Evolutionary conservation across 2,113 vertebrate genomes (phyloP).

Genomic region (Clarias batrachus): DNA sequence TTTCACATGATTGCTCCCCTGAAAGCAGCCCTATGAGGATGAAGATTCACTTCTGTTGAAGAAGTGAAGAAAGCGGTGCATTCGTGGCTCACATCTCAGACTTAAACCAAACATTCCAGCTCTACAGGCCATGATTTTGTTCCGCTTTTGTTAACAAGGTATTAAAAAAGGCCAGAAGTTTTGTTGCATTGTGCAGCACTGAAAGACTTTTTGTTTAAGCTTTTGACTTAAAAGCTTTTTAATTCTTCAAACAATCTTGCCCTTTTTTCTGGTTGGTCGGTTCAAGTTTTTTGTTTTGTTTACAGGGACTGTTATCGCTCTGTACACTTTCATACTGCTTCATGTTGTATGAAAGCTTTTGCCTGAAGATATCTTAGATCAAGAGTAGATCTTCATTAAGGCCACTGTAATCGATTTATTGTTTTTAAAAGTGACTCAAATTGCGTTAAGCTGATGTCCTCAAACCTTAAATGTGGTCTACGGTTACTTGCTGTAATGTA

Average conservation of each 20-base stretch:
- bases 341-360: conserved; percentile 1
- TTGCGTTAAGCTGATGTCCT: neutral
- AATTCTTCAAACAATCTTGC: neutral
- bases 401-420: neutral
- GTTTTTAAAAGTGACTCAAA: neutral
- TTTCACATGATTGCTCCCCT: too few species aligned
- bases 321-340: neutral
- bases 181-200: neutral
- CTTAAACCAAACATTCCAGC: neutral
- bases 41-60: too few species aligned
- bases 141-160: neutral
- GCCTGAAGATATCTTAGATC: too few species aligned
- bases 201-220: neutral
- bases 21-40: too few species aligned
- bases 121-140: neutral
- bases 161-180: neutral
- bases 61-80: too few species aligned
- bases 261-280: neutral
- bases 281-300: neutral
- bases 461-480: neutral
- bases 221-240: neutral
- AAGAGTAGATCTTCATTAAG: neutral
- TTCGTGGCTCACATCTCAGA: too few species aligned
- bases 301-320: neutral
- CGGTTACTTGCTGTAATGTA: conserved; percentile 15